A percentile compares a stretch with the other conserved stretches of the same genome.
phyloP scores from a whole-genome alignment of 2,888 invertebrate genomes.

The Tinea pellionella region DNA sequence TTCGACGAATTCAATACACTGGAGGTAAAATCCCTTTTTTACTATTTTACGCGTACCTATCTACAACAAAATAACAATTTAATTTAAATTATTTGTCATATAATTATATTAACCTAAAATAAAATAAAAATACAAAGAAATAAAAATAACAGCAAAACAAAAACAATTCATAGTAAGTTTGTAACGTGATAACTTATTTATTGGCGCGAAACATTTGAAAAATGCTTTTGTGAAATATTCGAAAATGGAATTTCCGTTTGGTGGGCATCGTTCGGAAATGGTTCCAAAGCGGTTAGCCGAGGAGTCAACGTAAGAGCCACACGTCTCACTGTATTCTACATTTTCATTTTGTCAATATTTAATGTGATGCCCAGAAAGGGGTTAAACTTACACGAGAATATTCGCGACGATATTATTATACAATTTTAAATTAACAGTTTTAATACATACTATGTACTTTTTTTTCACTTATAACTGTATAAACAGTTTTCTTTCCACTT shows the following conservation, averaged over 20 bases:
- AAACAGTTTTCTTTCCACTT: no score
- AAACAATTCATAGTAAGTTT: not conserved
- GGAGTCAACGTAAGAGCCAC: conserved; percentile 46
- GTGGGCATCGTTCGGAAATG: conserved; percentile 6
- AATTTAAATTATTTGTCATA: no score
- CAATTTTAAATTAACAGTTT: no score
- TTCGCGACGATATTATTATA: not conserved
- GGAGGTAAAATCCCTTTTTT: no score
- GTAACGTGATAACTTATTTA: conserved; percentile 62
- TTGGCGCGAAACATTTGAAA: conserved; percentile 58
- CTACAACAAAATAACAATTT: no score
- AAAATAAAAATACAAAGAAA: no score
- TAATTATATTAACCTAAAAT: no score
- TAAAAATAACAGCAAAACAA: not conserved
- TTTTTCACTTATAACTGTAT: no score
- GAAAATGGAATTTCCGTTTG: conserved; percentile 8
- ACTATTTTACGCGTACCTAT: no score
- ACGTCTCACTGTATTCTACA: conserved; percentile 56
- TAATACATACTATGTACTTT: no score
- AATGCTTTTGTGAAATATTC: conserved; percentile 23
- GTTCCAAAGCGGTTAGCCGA: conserved; percentile 45
- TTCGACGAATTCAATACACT: no score
- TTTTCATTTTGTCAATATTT: conserved; percentile 69
- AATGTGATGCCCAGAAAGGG: conserved; percentile 45
- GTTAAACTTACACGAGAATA: not conserved